These are phyloP conservation scores for Smutsia temminckii DNA, from an alignment of 2,797 vertebrate genomes.

Conservation along the genomic window DNA sequence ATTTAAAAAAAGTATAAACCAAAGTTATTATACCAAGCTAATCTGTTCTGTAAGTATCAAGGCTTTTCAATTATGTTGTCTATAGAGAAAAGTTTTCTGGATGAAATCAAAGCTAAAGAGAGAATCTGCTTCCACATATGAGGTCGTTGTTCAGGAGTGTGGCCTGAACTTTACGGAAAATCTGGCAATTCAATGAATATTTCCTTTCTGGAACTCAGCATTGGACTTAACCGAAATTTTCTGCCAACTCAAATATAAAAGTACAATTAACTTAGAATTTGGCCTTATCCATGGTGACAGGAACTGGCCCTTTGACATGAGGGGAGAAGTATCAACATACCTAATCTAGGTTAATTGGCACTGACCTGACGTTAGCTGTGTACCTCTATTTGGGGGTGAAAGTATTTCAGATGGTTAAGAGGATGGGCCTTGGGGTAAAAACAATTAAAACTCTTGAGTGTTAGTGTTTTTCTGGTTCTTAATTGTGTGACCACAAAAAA, in stretches of 20 bases:
- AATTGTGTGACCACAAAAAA: background rate
- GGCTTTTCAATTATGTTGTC: too few species aligned
- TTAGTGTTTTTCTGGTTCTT: background rate
- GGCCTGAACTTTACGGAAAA: background rate
- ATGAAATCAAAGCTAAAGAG: background rate
- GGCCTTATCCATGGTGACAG: background rate
- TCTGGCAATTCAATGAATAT: background rate
- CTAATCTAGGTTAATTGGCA: background rate
- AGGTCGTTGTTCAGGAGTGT: background rate
- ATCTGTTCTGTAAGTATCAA: background rate
- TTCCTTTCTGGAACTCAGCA: background rate
- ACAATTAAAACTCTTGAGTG: background rate
- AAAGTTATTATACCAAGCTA: background rate
- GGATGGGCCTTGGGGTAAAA: background rate
- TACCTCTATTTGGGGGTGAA: background rate
- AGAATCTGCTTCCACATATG: background rate
- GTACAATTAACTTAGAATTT: background rate
- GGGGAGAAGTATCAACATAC: background rate
- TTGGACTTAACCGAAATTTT: background rate
- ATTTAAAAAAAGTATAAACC: background rate
- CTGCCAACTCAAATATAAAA: background rate
- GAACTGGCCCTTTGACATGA: background rate
- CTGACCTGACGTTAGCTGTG: background rate
- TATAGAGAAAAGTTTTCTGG: background rate
- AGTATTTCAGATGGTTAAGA: background rate